Evolutionary conservation across 2,113 vertebrate species (phyloP), one percentile per base, ranked within the genome.

Genomic region (Pristiophorus japonicus): DNA sequence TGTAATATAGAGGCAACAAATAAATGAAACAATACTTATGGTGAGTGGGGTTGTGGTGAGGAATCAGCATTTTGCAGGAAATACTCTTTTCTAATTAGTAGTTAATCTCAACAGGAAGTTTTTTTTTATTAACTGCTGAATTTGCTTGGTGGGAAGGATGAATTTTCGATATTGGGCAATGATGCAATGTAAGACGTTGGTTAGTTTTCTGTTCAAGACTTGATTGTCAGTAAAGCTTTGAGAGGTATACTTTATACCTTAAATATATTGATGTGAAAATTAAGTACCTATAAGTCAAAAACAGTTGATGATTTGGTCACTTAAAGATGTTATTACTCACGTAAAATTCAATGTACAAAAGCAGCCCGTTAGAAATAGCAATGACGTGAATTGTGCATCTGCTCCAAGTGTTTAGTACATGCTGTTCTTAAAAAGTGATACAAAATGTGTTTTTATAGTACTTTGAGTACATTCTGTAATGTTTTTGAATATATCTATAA

Each of bases 381-480:
- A 27, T 94, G 18, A 67, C 20, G 4, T 47, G 65, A 94, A 94
- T 66, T 67, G 20, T 66, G 38, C 92, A 59, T 94, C 91, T 42
- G 63, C 59, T 94, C 62, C 38, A 65, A 93, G 22, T 45, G 20
- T 94, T 94, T 66, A 94, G n/a, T 45, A 94, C 91, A 94, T 66
- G 62, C 92, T 94, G 92, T 94, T 94, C 92, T 70, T 70, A 45
- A 66, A 94, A 94, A 70, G 47, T 92, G 18, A 65, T 66, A 67
- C 65, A 94, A 47, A 47, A 47, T 94, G 6, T 22, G 42, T 94
- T 94, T 93, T 42, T 10, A 55, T 45, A 24, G 24, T 66, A 94
- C 62, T 70, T 94, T 22, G 20, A 45, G 92, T 94, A 45, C 38
- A 30, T 67, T 94, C 38, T 67, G n/a, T 42, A 47, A 94, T 67